Conservation (phyloP, 2,888 invertebrate genomes). For the Seladonia tumulorum region DNA sequence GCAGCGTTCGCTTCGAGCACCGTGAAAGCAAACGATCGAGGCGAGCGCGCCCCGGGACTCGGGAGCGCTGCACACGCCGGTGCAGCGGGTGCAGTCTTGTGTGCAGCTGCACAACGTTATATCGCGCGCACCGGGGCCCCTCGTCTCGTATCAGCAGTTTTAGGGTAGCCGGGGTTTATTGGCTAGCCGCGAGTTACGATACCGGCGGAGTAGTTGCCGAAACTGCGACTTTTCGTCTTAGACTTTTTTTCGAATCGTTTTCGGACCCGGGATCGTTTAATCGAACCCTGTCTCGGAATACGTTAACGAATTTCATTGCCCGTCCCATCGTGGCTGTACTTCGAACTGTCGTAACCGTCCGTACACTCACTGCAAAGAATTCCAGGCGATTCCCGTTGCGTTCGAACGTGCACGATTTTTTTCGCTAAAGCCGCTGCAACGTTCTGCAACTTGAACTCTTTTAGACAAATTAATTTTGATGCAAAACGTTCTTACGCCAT, state of each 20-base stretch:
- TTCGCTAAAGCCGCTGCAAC: no score
- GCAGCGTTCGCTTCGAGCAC: constrained; percentile 32
- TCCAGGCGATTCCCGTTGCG: background rate
- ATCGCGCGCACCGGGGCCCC: background rate
- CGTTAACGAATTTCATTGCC: constrained; percentile 38
- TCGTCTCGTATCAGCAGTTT: constrained; percentile 40
- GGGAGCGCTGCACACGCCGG: background rate
- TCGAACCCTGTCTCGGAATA: background rate
- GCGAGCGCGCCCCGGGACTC: background rate
- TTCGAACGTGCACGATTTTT: background rate
- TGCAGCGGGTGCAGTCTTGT: background rate
- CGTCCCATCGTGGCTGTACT: constrained; percentile 21
- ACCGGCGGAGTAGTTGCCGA: constrained; percentile 60
- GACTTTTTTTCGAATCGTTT: constrained; percentile 18
- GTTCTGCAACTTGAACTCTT: no score
- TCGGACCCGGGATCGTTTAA: background rate
- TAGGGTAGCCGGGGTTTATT: constrained; percentile 43
- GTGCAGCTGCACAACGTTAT: constrained; percentile 11
- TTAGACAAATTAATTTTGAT: no score
- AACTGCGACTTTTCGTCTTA: constrained; percentile 50
- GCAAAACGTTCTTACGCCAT: no score
- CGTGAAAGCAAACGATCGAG: constrained; percentile 12
- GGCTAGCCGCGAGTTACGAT: constrained; percentile 63
- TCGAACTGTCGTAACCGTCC: background rate
- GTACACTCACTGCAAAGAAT: background rate